Evolutionary conservation across 2,113 vertebrate species (phyloP), one percentile per base, ranked within the genome.

Genomic region (Tachycineta bicolor): DNA sequence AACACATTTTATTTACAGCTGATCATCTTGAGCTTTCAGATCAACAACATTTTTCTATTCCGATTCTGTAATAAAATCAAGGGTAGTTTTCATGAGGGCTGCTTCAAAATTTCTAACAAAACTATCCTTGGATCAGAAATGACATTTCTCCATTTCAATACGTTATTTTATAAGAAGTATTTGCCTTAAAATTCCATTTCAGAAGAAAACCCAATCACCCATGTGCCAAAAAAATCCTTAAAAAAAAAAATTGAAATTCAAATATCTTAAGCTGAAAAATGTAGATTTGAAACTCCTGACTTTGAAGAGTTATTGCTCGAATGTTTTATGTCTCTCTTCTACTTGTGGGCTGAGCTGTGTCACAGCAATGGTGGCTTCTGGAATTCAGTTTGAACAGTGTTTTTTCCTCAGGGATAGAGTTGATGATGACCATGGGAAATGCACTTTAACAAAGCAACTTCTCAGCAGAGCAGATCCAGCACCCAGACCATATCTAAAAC

Each of bases 161-260:
- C 34, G 22, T 73, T 58, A 6, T 62, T 91, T 53, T 73, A 22
- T 79, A 62, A 80, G 62, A 89, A 10, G 3, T 23, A 50, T 87
- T 89, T 96, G 41, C 88, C 71, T 93, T 63, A 76, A 95, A 90
- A 37, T 59, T 81, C 49, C n/a, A 31, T 33, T 73, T 63, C 71
- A 39, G 87, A 89, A 83, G 84, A 93, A 91, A 87, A 79, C 31
- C 0, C 3, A 22, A 44, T 63, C 37, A 75, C 3, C 13, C 25
- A 12, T 0, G 1, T 59, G 56, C 70, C 64, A 83, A 87, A 77
- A 91, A 73, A 52, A 28, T 16, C 10, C 8, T 8, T 5, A 71
- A 5, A 8, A 81, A 60, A 26, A 80, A 14, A 53, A 44, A 26
- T 10, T 89, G 52, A 73, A 90, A 87, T 74, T 56, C 34, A 89